These are phyloP conservation scores for Chrysopa pallens DNA, from an alignment of 1,140 invertebrate genomes.

Conservation along the genomic window DNA sequence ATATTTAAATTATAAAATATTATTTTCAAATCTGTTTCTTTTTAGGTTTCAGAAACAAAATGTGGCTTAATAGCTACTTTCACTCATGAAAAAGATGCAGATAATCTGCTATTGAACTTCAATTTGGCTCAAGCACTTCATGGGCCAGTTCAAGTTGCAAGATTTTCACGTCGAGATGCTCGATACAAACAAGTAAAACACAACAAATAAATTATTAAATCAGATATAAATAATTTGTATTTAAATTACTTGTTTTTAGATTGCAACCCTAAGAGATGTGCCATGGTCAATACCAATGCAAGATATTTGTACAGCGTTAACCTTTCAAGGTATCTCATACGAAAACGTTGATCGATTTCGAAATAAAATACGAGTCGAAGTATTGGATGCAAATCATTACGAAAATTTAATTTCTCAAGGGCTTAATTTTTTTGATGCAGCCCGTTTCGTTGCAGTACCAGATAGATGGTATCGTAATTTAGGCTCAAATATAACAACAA, in stretches of 20 bases:
- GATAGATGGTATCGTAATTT: slow-evolving; percentile 21
- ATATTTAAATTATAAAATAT: no score
- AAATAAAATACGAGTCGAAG: not conserved
- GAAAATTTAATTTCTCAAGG: slow-evolving; percentile 24
- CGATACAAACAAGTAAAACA: not conserved
- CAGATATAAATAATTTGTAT: no score
- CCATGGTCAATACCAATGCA: not conserved
- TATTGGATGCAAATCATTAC: slow-evolving; percentile 23
- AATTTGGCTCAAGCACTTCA: not conserved
- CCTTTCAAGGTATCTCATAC: not conserved
- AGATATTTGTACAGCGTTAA: not conserved
- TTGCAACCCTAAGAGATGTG: not conserved
- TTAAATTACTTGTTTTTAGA: not conserved
- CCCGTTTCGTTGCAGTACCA: slow-evolving; percentile 23
- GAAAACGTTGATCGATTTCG: not conserved
- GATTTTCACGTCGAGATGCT: not conserved
- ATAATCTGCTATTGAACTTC: not conserved
- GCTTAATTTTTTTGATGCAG: slow-evolving; percentile 26
- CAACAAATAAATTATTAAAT: no score
- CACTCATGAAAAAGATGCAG: not conserved
- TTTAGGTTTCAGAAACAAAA: not conserved
- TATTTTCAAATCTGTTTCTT: no score
- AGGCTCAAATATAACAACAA: slow-evolving; percentile 1
- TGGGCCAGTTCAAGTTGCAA: not conserved
- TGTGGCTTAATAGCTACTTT: not conserved